These are phyloP conservation scores for Leiothrix lutea DNA, from an alignment of 2,113 vertebrate species.

Conservation along the genomic window DNA sequence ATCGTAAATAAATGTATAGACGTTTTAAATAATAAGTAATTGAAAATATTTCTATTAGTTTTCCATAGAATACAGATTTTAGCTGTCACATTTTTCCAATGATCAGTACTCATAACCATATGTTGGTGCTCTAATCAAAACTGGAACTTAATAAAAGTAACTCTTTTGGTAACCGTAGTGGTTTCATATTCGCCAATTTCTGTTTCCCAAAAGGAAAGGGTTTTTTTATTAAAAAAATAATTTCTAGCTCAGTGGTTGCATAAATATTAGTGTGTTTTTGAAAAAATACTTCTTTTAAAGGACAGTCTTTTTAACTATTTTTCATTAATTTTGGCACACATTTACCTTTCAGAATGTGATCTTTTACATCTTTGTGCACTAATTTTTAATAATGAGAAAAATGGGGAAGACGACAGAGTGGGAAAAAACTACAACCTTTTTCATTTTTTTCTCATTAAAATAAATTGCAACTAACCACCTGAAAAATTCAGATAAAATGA, in stretches of 20 bases:
- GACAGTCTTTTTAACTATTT: not conserved
- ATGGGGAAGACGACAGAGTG: rapidly evolving
- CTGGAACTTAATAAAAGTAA: not conserved
- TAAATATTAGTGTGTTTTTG: not conserved
- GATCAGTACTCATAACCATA: rapidly evolving
- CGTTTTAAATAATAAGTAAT: not conserved
- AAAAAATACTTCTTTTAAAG: not conserved
- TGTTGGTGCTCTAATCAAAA: not conserved
- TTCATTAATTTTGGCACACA: not conserved
- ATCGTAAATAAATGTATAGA: not conserved
- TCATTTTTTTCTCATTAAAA: not conserved
- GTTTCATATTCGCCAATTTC: too few relatives aligned
- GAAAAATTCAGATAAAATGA: not conserved
- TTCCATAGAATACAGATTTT: not conserved
- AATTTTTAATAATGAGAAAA: not conserved
- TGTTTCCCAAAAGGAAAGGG: too few relatives aligned
- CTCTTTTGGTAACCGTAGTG: not conserved
- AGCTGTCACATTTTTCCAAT: not conserved
- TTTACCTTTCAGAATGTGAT: not conserved
- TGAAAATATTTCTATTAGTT: not conserved
- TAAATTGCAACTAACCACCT: not conserved
- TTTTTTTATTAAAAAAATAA: not conserved
- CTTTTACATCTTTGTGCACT: rapidly evolving
- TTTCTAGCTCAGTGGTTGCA: not conserved
- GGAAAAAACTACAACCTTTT: rapidly evolving